Evolutionary conservation across 1,140 invertebrate species (phyloP), one percentile per base, ranked within the genome.

Genomic region (Sycophaga agraensis): DNA sequence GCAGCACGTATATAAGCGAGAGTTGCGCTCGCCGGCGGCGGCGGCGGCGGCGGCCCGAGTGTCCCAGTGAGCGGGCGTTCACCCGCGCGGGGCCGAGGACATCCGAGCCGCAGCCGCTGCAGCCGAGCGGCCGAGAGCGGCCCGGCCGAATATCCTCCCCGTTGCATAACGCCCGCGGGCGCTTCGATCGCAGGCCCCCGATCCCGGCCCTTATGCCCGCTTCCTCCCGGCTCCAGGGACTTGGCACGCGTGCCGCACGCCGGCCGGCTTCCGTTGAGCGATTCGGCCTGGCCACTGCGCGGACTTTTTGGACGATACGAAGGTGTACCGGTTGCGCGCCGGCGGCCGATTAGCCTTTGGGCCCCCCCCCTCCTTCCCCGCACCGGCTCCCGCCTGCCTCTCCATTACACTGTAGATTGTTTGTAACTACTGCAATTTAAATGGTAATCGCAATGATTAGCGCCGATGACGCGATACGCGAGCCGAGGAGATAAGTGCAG

Each of bases 61-160:
- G 77, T 76, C 75, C 78, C 74, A 80, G 77, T 80, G 74, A 78
- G 77, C 74, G 77, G 74, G 69, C 75, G 70, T 80, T 80, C 70
- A 78, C 77, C 76, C 75, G 65, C 58, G 75, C 75, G 75, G 67
- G 72, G 71, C 73, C 77, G 77, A 77, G 75, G 73, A 68, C 74
- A 72, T 66, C 53, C 75, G 70, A 72, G 57, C 59, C 17, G 40
- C 58, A 17, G 28, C 21, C 22, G 43, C 34, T 7, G 19, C n/a
- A 22, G 21, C 45, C 28, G 59, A 49, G 19, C 8, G 17, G 2
- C 45, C 63, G 55, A 63, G 22, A 21, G 31, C 40, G 50, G 26
- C 19, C 19, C 50, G 50, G 17, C n/a, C 48, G 48, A 59, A 60
- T 53, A 60, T 54, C 50, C 59, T 54, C 31, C 40, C 26, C 4